Evolutionary conservation across 2,888 invertebrate genomes (phyloP), one percentile per base, ranked within the genome.

Genomic region (Mesochorus sp.): DNA sequence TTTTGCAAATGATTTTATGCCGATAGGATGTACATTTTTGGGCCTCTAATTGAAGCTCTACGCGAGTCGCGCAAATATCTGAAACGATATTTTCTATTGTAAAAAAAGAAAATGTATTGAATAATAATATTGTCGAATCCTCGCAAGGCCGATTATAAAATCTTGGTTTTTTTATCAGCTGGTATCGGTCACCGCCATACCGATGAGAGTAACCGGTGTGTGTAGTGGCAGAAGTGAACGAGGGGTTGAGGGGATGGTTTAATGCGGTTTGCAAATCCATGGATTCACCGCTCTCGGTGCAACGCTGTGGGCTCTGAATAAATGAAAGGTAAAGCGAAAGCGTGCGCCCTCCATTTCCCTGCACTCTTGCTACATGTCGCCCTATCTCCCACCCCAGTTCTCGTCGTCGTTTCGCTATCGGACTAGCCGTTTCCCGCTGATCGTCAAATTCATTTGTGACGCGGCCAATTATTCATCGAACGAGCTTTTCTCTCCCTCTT

Each of bases 361-460:
- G 44, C 66, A 64, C 37, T 2, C 21, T n/a, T 24, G 49, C 64
- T 26, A 44, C 17, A 49, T n/a, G 26, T 37, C 34, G 37, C 37
- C 21, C 42, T 24, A 57, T 49, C 31, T 17, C 17, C 28, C 12
- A 19, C 44, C 12, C 39, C 42, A 24, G 24, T 49, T n/a, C 10
- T 6, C 51, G 24, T 10, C 76, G 28, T 49, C 28, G 55, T 49
- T 59, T 66, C 28, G n/a, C 59, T 49, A 77, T 79, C 79, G 79
- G 82, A 81, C 82, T 82, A 81, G 79, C 80, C 80, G 80, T 81
- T 75, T 81, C 76, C 84, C 84, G 86, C 86, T 88, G 80, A 87
- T 87, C 88, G 84, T 84, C 86, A 86, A 89, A 89, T 88, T 89
- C 86, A 87, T 88, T 88, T 86, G 89, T 86, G 85, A 84, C 85